Evolutionary conservation across 2,113 vertebrate genomes (phyloP).

Genomic region (Epinephelus fuscoguttatus): DNA sequence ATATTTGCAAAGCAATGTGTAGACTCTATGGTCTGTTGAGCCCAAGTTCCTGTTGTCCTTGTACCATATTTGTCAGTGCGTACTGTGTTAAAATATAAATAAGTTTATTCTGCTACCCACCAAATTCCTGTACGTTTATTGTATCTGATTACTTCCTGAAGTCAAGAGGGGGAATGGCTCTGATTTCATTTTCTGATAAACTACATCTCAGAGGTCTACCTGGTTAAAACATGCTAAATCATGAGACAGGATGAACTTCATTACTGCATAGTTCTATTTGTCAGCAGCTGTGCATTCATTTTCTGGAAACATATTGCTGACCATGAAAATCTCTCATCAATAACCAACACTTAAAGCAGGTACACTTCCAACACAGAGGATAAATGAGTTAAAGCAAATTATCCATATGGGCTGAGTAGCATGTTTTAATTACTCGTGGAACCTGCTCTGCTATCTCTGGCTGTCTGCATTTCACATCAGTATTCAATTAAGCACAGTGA

Average conservation of each 20-base stretch:
- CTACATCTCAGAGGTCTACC: conserved; percentile 4
- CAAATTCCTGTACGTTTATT: neutral
- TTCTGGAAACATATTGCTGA: conserved; percentile 53
- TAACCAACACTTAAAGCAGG: conserved; percentile 41
- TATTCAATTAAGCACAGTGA: conserved; percentile 73
- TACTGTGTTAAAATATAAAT: conserved; percentile 33
- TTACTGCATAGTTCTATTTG: neutral
- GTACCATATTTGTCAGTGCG: conserved; percentile 11
- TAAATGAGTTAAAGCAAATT: conserved; percentile 65
- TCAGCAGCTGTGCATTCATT: conserved; percentile 33
- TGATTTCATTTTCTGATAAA: conserved; percentile 39
- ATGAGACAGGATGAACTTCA: conserved; percentile 12
- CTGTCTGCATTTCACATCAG: conserved; percentile 68
- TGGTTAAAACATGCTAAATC: conserved; percentile 30
- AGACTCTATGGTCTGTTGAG: conserved; percentile 15
- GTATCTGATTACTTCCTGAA: conserved; percentile 1
- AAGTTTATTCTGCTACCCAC: neutral
- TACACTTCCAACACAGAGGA: conserved; percentile 37
- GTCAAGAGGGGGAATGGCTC: neutral
- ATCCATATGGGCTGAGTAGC: conserved; percentile 66
- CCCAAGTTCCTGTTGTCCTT: conserved; percentile 26
- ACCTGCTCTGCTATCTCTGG: conserved; percentile 53
- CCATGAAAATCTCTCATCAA: conserved; percentile 55
- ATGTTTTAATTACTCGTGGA: conserved; percentile 74
- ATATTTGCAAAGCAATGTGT: conserved; percentile 42